These are phyloP conservation scores for Chouioia cunea DNA, from an alignment of 2,888 invertebrate species.

Conservation along the genomic window DNA sequence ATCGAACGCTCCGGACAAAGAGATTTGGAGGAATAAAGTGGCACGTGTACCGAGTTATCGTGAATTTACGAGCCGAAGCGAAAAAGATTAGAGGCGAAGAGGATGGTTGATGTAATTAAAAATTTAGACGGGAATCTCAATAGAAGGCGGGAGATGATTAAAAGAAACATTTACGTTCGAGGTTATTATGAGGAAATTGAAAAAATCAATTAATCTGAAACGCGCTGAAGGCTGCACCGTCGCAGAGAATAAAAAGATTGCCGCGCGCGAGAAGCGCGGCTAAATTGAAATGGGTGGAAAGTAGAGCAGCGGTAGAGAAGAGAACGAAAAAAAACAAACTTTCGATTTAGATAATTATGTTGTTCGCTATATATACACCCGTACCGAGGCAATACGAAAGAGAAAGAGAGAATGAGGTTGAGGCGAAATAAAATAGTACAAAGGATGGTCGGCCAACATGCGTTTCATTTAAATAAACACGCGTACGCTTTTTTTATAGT, in stretches of 20 bases:
- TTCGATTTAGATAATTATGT: slow-evolving; percentile 39
- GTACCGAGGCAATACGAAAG: background rate
- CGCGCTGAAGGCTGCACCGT: background rate
- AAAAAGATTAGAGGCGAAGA: too few relatives aligned
- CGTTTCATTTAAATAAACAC: slow-evolving; percentile 40
- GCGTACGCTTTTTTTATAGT: slow-evolving; percentile 15
- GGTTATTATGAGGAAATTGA: too few relatives aligned
- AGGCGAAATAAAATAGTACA: slow-evolving; percentile 34
- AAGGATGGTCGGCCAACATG: slow-evolving; percentile 30
- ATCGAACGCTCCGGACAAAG: too few relatives aligned
- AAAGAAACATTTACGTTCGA: too few relatives aligned
- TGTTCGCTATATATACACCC: slow-evolving; percentile 12
- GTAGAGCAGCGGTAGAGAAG: background rate
- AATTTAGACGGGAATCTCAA: too few relatives aligned
- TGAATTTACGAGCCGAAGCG: too few relatives aligned
- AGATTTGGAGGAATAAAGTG: too few relatives aligned
- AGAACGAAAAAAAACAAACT: slow-evolving; percentile 4
- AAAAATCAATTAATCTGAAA: background rate
- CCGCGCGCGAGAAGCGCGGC: background rate
- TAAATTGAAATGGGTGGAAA: slow-evolving; percentile 30
- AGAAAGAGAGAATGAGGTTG: slow-evolving; percentile 2
- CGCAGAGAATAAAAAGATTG: background rate
- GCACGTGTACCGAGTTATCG: too few relatives aligned
- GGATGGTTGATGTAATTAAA: too few relatives aligned
- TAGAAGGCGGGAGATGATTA: too few relatives aligned